A percentile compares a stretch with the other conserved stretches of the same genome.
phyloP scores from a whole-genome alignment of 2,113 vertebrate species.

The Aegithalos caudatus region DNA sequence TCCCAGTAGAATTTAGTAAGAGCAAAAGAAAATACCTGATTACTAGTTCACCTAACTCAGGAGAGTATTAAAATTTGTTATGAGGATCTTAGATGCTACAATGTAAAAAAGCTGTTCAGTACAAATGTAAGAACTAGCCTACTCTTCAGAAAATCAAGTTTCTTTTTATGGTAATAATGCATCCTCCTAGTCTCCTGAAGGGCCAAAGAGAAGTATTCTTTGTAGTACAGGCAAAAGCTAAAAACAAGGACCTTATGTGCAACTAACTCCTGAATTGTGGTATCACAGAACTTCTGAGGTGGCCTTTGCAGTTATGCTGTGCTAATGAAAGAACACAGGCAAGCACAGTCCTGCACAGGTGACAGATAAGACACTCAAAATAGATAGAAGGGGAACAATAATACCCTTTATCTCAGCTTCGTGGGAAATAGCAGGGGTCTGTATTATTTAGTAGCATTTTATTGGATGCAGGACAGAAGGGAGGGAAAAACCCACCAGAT shows the following conservation, averaged over 20 bases:
- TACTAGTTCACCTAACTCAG: not conserved
- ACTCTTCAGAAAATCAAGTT: not conserved
- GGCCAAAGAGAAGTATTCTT: not conserved
- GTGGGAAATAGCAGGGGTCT: not conserved
- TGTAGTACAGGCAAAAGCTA: not conserved
- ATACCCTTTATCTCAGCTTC: not conserved
- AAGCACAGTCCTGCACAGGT: not conserved
- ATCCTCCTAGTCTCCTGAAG: not conserved
- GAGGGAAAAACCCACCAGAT: not conserved
- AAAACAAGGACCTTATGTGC: not conserved
- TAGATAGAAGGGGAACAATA: not conserved
- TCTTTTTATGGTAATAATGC: not conserved
- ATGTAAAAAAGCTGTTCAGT: not conserved
- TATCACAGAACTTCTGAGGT: not conserved
- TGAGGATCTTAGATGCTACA: not conserved
- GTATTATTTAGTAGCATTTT: not conserved
- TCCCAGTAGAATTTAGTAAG: not conserved
- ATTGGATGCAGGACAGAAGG: not conserved
- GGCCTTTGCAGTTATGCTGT: not conserved
- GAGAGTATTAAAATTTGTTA: not conserved
- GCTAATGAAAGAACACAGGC: not conserved
- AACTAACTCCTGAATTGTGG: not conserved
- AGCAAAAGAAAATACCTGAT: not conserved
- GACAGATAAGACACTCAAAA: not conserved
- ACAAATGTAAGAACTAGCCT: not conserved